Percentiles rank a stretch among this genome's conserved stretches.
phyloP scores from a whole-genome alignment of 2,113 vertebrate species.

The Taxidea taxus region DNA sequence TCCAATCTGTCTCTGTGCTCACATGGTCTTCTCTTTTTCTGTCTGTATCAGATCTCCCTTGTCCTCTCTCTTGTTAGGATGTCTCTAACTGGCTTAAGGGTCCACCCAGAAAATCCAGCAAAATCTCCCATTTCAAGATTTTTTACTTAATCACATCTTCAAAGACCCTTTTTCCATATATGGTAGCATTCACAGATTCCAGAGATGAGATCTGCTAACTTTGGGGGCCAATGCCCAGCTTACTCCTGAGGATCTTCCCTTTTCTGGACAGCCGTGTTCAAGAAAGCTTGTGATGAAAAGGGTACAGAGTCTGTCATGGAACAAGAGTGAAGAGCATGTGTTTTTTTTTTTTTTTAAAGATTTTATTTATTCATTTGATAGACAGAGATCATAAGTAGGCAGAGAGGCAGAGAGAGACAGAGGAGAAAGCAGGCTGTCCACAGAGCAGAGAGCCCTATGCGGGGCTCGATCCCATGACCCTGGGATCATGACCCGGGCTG shows the following conservation, averaged over 20 bases:
- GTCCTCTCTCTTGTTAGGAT: background rate
- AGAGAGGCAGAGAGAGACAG: too few relatives aligned
- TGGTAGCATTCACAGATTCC: background rate
- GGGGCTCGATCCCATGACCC: too few relatives aligned
- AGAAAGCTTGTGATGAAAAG: background rate
- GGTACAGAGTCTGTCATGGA: background rate
- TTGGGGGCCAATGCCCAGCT: background rate
- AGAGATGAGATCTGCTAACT: background rate
- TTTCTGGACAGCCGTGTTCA: background rate
- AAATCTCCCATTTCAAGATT: background rate
- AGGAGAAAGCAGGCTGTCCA: too few relatives aligned
- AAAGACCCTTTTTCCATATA: background rate
- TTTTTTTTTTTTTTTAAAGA: too few relatives aligned
- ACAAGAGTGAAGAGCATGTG: background rate
- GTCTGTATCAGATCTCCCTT: background rate
- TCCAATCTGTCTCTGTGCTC: background rate
- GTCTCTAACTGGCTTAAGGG: background rate
- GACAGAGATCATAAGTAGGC: too few relatives aligned
- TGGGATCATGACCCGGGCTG: too few relatives aligned
- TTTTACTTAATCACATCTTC: background rate
- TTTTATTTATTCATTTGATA: too few relatives aligned
- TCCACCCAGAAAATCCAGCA: background rate
- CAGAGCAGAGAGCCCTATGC: too few relatives aligned
- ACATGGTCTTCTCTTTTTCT: background rate
- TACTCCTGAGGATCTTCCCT: background rate